Base-by-base conservation (phyloP, 1,140 invertebrate genomes). In the Ips nitidus region DNA sequence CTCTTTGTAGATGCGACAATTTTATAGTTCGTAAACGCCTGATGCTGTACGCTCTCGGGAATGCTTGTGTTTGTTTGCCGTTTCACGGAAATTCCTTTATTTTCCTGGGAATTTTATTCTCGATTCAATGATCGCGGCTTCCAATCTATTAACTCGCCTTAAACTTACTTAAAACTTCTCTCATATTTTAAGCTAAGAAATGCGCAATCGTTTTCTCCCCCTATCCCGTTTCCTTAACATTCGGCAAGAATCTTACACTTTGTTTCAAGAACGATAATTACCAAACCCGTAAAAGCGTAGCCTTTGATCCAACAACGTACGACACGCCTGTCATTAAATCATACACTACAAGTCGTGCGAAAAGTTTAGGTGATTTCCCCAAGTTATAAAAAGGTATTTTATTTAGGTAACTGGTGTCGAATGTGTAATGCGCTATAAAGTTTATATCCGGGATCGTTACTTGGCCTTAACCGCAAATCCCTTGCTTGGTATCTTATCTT, bases 351-450 rank as follows among this genome's bases (percentile, higher is more conserved):
- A 22, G 22, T 22, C 22, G 22, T 22, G 22, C 22, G 22, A 50
- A 22, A 50, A 61, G 64, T 60, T 57, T 53, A 50, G 52, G 45
- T 58, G 65, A 67, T 67, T n/a, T 39, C 40, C 38, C 59, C 43
- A 70, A 66, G 65, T 70, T 65, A 61, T 72, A 66, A 73, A 70
- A 75, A 70, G 74, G 69, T 75, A 76, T 77, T 77, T 77, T 77
- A 77, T 77, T 77, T 75, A 77, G 76, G 77, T 76, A 77, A 77
- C 74, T 74, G 76, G 76, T 78, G 77, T 79, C 77, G 76, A 77
- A 77, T 77, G 76, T 76, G 73, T 76, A 75, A 78, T 78, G 76
- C 71, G 74, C 76, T 75, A 79, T 79, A 79, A 79, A 79, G 62
- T 79, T 79, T 79, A 79, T 79, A 75, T 77, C 76, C 74, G 67